Evolutionary conservation across 2,888 invertebrate genomes (phyloP).

Genomic region (Lucinisca nassula): DNA sequence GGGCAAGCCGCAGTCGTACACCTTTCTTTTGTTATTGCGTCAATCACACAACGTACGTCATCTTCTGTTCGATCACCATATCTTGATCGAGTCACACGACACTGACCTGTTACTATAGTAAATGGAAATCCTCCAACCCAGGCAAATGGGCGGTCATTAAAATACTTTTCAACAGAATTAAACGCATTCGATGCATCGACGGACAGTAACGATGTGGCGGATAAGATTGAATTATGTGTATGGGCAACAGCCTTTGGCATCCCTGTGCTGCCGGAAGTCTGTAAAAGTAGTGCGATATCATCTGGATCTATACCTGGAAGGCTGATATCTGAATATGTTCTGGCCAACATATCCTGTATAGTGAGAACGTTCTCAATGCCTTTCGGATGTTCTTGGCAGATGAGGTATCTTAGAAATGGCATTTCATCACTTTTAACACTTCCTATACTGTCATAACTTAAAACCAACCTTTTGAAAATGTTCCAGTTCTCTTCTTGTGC

Average conservation of each 20-base stretch:
- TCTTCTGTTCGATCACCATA: slow-evolving; percentile 5
- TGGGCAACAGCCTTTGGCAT: slow-evolving; percentile 26
- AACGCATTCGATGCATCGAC: not conserved
- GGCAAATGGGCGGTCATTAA: slow-evolving; percentile 41
- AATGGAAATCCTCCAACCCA: slow-evolving; percentile 54
- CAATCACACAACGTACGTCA: not conserved
- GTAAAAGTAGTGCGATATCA: slow-evolving; percentile 17
- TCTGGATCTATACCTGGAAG: slow-evolving; percentile 1
- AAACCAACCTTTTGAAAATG: too few relatives aligned
- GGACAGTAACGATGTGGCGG: not conserved
- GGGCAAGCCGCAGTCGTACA: not conserved
- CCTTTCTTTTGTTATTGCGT: slow-evolving; percentile 13
- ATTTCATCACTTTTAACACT: too few relatives aligned
- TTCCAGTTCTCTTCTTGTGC: too few relatives aligned
- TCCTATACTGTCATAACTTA: too few relatives aligned
- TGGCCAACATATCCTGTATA: not conserved
- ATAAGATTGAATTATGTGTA: not conserved
- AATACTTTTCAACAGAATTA: not conserved
- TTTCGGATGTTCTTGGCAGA: too few relatives aligned
- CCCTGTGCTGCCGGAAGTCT: slow-evolving; percentile 51
- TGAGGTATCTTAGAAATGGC: too few relatives aligned
- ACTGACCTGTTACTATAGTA: slow-evolving; percentile 23
- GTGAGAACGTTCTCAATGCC: not conserved
- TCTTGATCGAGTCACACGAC: slow-evolving; percentile 33
- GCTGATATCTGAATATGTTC: not conserved